Evolutionary conservation across 2,113 vertebrate genomes (phyloP).

Genomic region (Odocoileus hemionus): DNA sequence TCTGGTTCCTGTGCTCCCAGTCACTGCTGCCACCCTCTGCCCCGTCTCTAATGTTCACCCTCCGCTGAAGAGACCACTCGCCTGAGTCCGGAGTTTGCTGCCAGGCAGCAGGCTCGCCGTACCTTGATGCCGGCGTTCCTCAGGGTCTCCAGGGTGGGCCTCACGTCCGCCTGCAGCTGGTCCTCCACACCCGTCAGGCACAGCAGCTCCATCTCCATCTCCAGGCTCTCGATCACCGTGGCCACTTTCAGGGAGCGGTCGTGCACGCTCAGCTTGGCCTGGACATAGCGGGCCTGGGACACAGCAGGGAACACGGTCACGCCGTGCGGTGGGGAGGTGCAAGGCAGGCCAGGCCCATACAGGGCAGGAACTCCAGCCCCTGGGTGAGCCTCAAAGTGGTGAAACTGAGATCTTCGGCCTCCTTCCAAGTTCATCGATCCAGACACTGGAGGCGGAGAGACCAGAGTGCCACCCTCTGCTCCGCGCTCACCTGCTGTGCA

Average conservation of each 20-base stretch:
- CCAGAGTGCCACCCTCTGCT: not conserved
- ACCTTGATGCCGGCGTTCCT: slow-evolving; percentile 98
- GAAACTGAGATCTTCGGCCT: rapidly evolving
- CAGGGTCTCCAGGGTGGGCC: slow-evolving; percentile 95
- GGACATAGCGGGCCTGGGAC: slow-evolving; percentile 90
- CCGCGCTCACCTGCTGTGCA: not conserved
- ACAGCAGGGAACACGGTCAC: slow-evolving; percentile 51
- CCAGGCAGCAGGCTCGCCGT: rapidly evolving
- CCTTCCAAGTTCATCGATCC: not conserved
- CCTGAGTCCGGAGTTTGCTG: rapidly evolving
- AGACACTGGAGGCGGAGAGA: no score
- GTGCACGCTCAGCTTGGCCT: slow-evolving; percentile 96
- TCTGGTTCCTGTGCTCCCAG: rapidly evolving
- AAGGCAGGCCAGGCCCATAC: rapidly evolving
- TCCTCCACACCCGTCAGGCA: slow-evolving; percentile 97
- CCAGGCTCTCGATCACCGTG: slow-evolving; percentile 96
- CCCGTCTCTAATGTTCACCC: rapidly evolving
- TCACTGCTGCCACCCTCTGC: rapidly evolving
- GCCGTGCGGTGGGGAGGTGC: not conserved
- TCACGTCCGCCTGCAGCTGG: slow-evolving; percentile 93
- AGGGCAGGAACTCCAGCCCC: not conserved
- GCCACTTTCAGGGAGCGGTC: slow-evolving; percentile 98
- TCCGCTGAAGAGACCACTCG: rapidly evolving
- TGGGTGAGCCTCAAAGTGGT: not conserved
- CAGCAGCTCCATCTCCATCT: slow-evolving; percentile 99